Percentiles rank a stretch among this genome's conserved stretches.
These are phyloP conservation scores for Trachemys scripta DNA, from an alignment of 2,113 vertebrate species.

Conservation along the genomic window DNA sequence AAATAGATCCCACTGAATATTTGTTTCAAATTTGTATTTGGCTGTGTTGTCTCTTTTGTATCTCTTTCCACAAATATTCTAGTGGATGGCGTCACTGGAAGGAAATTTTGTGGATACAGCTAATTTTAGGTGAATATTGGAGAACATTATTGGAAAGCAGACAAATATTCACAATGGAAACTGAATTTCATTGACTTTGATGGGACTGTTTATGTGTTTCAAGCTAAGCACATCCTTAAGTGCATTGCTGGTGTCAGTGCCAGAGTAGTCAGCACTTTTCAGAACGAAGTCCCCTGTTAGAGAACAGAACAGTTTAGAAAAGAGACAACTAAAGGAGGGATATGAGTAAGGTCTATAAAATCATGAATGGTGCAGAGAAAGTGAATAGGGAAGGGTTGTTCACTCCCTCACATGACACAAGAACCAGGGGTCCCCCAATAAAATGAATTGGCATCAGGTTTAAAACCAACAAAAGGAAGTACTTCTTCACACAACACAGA, in stretches of 20 bases:
- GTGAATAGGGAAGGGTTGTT: background rate
- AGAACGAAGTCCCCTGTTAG: background rate
- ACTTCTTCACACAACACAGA: too few relatives aligned
- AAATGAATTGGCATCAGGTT: background rate
- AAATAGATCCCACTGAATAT: background rate
- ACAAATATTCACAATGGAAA: background rate
- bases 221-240: background rate
- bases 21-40: background rate
- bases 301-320: background rate
- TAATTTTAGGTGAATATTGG: background rate
- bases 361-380: background rate
- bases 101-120: background rate
- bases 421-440: background rate
- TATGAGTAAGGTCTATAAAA: background rate
- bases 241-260: background rate
- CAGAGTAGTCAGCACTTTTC: background rate
- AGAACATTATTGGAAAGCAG: background rate
- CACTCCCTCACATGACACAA: background rate
- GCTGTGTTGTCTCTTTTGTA: background rate
- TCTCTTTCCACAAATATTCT: background rate
- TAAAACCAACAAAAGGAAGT: background rate
- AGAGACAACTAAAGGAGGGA: background rate
- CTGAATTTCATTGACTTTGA: background rate
- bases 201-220: background rate
- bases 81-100: background rate